A percentile compares a stretch with the other conserved stretches of the same genome.
phyloP scores from a whole-genome alignment of 2,113 vertebrate genomes.

The Theristicus caerulescens region DNA sequence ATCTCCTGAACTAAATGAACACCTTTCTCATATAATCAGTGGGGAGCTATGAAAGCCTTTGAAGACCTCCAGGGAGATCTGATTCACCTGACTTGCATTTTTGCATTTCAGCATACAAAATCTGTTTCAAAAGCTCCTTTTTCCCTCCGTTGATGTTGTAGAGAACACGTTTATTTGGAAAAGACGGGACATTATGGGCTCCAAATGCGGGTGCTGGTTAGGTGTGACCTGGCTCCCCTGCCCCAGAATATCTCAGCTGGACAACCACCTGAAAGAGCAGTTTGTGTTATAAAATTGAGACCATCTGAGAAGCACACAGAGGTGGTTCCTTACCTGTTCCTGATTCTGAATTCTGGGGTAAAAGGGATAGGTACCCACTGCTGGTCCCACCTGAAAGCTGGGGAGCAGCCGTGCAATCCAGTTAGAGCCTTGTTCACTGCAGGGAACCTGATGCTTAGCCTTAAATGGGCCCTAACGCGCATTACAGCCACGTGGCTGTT shows the following conservation, averaged over 20 bases:
- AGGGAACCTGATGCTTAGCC: not conserved
- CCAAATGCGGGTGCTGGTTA: not conserved
- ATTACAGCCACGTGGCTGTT: not conserved
- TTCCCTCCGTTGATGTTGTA: not conserved
- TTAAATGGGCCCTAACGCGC: rapidly evolving
- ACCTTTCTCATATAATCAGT: not conserved
- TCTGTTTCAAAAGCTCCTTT: not conserved
- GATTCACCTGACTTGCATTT: not conserved
- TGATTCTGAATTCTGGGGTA: not conserved
- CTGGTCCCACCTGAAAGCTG: not conserved
- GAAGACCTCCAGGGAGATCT: not conserved
- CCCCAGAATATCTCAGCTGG: not conserved
- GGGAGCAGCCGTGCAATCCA: not conserved
- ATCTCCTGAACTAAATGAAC: not conserved
- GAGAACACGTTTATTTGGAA: not conserved
- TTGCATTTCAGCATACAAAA: not conserved
- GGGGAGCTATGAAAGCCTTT: not conserved
- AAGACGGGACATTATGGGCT: not conserved
- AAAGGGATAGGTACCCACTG: not conserved
- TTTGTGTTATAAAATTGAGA: not conserved
- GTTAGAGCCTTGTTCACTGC: not conserved
- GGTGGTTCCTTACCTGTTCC: not conserved
- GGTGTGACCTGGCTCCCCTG: not conserved
- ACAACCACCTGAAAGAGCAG: not conserved
- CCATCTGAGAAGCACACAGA: not conserved